Base-by-base conservation (phyloP, 2,113 vertebrate species). In the Tamias sibiricus region DNA sequence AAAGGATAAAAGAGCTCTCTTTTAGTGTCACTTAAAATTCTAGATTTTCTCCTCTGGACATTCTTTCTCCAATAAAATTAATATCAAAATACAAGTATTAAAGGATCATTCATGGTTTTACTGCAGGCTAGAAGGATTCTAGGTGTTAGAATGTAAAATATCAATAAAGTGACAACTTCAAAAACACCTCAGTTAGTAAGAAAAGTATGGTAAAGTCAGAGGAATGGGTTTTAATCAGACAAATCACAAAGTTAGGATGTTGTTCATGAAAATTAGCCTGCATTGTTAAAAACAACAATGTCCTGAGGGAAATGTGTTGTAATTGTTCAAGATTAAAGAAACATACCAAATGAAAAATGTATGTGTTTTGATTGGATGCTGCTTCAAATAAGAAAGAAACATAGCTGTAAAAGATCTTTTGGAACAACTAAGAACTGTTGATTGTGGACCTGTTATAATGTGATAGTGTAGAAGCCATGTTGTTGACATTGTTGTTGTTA, bases 381-480 rank as follows among this genome's bases (percentile, higher is more conserved):
- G 1, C 49, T 71, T 74, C 44, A 90, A 93, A 84, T 13, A 92
- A 22, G 35, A 87, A 96, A 93, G 20, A 57, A 93, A 49, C 5
- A 68, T 2, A 92, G 17, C 30, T 59, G 9, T 32, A 80, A 68
- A 69, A 82, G 17, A 44, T 20, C 49, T 71, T 81, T 86, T 59
- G 85, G 66, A 26, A 74, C 16, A 92, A 57, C 16, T 54, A 62
- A 79, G 37, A 66, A 84, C 59, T 75, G 14, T 44, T 76, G 24
- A 81, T 32, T 69, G 32, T 37, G 72, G 44, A 75, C 14, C 75
- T 10, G 40, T 47, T 66, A 37, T 32, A n/a, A 71, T 40, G 16
- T 59, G 12, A 94, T 35, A 10, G 35, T 76, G 0, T 93, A 47
- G 54, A n/a, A 57, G 64, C 14, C 16, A 17, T 66, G 69, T 49